These are phyloP conservation scores for Hucho hucho DNA, from an alignment of 2,113 vertebrate species.

Conservation along the genomic window DNA sequence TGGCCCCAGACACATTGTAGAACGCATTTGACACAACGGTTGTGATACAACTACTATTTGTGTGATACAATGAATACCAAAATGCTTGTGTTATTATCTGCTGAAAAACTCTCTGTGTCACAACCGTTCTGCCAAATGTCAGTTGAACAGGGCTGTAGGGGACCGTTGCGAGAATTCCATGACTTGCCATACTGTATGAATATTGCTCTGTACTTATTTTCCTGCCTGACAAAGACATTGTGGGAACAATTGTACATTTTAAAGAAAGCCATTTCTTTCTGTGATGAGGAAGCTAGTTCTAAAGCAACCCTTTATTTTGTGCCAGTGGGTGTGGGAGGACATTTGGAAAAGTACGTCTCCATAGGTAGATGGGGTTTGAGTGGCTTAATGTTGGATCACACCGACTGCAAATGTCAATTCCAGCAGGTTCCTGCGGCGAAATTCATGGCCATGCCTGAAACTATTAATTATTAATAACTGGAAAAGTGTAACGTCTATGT, in stretches of 20 bases:
- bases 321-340: not conserved
- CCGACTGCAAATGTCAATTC: not conserved
- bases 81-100: no score
- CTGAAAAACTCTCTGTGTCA: no score
- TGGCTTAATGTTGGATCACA: not conserved
- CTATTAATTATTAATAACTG: slow-evolving; percentile 23
- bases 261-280: not conserved
- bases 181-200: slow-evolving; percentile 9
- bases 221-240: slow-evolving; percentile 9
- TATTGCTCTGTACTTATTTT: slow-evolving; percentile 1
- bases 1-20: no score
- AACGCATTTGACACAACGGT: no score
- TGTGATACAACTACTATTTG: no score
- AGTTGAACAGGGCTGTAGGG: no score
- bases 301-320: not conserved
- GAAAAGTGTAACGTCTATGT: slow-evolving; percentile 1
- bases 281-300: not conserved
- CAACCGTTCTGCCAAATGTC: no score
- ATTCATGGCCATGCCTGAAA: not conserved
- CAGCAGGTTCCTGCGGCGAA: not conserved
- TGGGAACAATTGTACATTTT: not conserved
- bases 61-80: no score
- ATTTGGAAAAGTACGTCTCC: not conserved
- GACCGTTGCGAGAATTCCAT: no score
- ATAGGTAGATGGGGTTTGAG: slow-evolving; percentile 3